Percentiles rank a stretch among this genome's conserved stretches.
Conservation (phyloP, 2,113 vertebrate genomes). For the Heptranchias perlo region DNA sequence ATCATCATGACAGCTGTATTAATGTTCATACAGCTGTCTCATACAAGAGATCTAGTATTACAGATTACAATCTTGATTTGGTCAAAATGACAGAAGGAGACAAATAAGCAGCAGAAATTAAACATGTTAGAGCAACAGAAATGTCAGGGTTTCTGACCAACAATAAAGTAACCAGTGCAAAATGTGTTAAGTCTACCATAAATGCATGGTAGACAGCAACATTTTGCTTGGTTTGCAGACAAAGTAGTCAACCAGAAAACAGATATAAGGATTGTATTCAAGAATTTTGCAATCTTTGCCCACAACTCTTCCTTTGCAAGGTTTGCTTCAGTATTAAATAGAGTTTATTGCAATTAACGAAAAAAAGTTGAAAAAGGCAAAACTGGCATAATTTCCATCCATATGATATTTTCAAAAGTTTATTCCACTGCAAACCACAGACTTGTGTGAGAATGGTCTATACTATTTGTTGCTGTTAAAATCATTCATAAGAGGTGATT, state of each 20-base stretch:
- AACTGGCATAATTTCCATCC: not conserved
- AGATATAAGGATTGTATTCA: not conserved
- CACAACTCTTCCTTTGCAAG: not conserved
- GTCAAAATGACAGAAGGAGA: not conserved
- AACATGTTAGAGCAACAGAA: not conserved
- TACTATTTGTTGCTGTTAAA: not conserved
- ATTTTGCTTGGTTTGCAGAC: not conserved
- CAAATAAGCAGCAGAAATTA: not conserved
- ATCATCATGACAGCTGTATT: slow-evolving; percentile 5
- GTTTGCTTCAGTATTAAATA: not conserved
- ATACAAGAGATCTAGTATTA: not conserved
- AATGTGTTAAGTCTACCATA: not conserved
- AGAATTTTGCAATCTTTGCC: not conserved
- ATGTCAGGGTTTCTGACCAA: slow-evolving; percentile 2
- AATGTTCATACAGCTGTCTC: not conserved
- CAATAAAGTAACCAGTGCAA: not conserved
- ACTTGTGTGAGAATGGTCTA: not conserved
- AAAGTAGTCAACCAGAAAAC: not conserved
- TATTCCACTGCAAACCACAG: not conserved
- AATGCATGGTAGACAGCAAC: not conserved
- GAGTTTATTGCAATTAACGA: not conserved
- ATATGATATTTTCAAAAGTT: not conserved
- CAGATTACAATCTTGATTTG: not conserved
- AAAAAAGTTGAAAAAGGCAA: not conserved
- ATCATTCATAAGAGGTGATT: not conserved